Evolutionary conservation across 2,888 invertebrate species (phyloP).

Genomic region (Tribolium freemani): DNA sequence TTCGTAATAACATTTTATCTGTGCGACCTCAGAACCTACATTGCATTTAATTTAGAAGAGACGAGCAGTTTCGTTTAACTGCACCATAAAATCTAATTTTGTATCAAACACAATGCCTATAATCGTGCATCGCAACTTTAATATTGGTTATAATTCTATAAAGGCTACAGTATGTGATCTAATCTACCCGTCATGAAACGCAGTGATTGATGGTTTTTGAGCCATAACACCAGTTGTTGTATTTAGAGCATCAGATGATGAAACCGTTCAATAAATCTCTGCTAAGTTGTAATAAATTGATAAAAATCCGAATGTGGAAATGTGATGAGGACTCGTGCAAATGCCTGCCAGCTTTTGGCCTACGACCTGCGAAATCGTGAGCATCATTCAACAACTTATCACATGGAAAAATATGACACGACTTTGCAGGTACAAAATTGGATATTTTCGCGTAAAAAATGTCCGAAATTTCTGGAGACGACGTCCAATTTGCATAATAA

Average conservation of each 20-base stretch:
- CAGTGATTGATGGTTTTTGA: not conserved
- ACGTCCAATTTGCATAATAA: slow-evolving; percentile 31
- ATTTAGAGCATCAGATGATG: not conserved
- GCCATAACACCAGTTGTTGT: too few species aligned
- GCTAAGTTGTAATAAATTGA: not conserved
- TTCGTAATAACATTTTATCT: not conserved
- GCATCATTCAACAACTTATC: slow-evolving; percentile 14
- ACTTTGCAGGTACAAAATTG: slow-evolving; percentile 1
- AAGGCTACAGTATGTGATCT: slow-evolving; percentile 2
- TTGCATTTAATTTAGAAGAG: slow-evolving; percentile 1
- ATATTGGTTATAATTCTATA: not conserved
- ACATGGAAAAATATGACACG: slow-evolving; percentile 6
- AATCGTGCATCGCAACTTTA: not conserved
- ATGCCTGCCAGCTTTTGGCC: slow-evolving; percentile 17
- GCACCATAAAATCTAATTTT: slow-evolving; percentile 17
- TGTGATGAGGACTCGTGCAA: not conserved
- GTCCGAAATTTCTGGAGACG: not conserved
- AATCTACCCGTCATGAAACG: not conserved
- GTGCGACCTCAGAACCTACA: not conserved
- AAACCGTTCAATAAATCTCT: not conserved
- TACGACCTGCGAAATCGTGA: slow-evolving; percentile 25
- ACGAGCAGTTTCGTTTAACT: slow-evolving; percentile 5
- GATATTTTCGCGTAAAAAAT: not conserved
- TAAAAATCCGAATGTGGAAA: not conserved
- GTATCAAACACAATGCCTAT: not conserved